A percentile compares a stretch with the other conserved stretches of the same genome.
These are phyloP conservation scores for Drosophila saltans DNA, from an alignment of 1,140 invertebrate species.

Conservation along the genomic window DNA sequence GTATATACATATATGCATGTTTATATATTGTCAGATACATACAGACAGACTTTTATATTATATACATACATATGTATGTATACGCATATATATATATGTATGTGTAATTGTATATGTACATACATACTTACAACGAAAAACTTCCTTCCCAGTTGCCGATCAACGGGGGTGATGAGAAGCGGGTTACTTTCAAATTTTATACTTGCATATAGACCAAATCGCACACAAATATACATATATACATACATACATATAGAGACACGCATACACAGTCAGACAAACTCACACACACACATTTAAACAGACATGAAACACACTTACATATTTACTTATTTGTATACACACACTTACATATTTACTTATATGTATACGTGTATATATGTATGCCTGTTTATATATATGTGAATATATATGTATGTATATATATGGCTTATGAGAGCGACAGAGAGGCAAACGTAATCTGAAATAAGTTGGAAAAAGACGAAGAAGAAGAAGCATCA, in stretches of 20 bases:
- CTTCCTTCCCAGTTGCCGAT: slow-evolving; percentile 58
- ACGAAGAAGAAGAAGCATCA: slow-evolving; percentile 70
- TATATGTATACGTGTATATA: slow-evolving; percentile 28
- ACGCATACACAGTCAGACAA: slow-evolving; percentile 13
- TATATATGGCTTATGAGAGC: slow-evolving; percentile 47
- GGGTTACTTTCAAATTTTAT: slow-evolving; percentile 78
- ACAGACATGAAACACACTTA: slow-evolving; percentile 26
- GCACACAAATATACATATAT: slow-evolving; percentile 31
- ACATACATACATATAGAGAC: slow-evolving; percentile 24
- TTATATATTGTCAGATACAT: background rate
- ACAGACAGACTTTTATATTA: background rate
- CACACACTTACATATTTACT: slow-evolving; percentile 28
- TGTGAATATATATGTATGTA: slow-evolving; percentile 42
- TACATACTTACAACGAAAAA: slow-evolving; percentile 43
- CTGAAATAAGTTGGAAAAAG: slow-evolving; percentile 74
- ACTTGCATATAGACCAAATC: slow-evolving; percentile 79
- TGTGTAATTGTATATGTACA: background rate
- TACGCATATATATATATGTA: background rate
- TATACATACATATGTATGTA: background rate
- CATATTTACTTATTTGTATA: slow-evolving; percentile 45
- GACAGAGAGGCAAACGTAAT: slow-evolving; percentile 72
- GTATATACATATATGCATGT: background rate
- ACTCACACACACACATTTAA: slow-evolving; percentile 16
- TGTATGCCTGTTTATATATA: slow-evolving; percentile 35
- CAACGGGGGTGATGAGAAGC: slow-evolving; percentile 75